Percentiles rank a stretch among this genome's conserved stretches.
phyloP scores from a whole-genome alignment of 2,797 vertebrate genomes.

The Gymnoscopelus microlampas region DNA sequence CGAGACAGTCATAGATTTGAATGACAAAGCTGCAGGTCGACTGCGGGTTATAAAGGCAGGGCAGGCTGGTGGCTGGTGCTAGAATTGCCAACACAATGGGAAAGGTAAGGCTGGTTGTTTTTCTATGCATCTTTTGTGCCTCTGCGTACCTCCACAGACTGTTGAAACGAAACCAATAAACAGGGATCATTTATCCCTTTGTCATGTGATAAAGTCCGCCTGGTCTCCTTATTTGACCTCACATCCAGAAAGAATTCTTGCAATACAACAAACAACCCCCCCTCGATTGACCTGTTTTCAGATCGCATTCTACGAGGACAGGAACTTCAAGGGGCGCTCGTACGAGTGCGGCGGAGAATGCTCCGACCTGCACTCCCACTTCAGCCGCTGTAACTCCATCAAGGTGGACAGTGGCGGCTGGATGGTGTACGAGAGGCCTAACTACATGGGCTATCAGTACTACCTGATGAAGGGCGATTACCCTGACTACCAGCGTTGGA shows the following conservation, averaged over 20 bases:
- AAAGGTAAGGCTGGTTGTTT: conserved; percentile 68
- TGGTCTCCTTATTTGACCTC: neutral
- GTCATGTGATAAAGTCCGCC: neutral
- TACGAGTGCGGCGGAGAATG: conserved; percentile 72
- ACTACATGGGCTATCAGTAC: conserved; percentile 74
- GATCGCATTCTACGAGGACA: conserved; percentile 73
- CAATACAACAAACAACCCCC: neutral
- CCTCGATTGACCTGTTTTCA: conserved; percentile 30
- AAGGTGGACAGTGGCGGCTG: conserved; percentile 66
- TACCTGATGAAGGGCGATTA: conserved; percentile 70
- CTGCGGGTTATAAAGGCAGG: conserved; percentile 73
- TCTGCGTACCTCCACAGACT: conserved; percentile 23
- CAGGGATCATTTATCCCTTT: neutral
- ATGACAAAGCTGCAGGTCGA: conserved; percentile 63
- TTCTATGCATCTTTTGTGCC: conserved; percentile 37
- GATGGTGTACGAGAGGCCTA: conserved; percentile 73
- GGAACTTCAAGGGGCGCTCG: conserved; percentile 69
- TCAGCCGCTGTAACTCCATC: conserved; percentile 75
- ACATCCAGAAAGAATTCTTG: neutral
- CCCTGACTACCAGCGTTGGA: conserved; percentile 73
- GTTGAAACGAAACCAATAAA: conserved; percentile 19
- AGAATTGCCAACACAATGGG: conserved; percentile 65
- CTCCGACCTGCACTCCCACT: conserved; percentile 70
- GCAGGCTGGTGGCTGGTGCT: conserved; percentile 18
- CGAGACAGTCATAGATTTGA: conserved; percentile 53